Evolutionary conservation across 2,888 invertebrate genomes (phyloP), one percentile per base, ranked within the genome.

Genomic region (Alloscopus bannaensis): DNA sequence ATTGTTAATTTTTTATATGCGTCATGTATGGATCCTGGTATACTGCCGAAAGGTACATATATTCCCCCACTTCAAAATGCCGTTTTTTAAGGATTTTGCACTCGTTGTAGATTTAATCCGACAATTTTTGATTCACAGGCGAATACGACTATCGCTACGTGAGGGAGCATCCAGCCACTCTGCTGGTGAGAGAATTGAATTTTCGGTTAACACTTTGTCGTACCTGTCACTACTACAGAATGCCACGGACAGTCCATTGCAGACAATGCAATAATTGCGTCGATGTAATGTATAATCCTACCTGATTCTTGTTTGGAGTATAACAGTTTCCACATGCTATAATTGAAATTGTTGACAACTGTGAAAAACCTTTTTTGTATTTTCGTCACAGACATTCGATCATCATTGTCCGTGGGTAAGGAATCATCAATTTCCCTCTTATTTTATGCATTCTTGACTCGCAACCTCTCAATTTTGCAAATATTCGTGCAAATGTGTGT

Each of bases 401-500:
- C 73, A 73, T 31, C 73, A 73, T 22, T 73, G 73, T 55, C 64
- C 65, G 1, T 73, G 73, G 73, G 73, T 73, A 57, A 42, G 29
- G n/a, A 70, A 28, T 45, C 28, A 29, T n/a, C n/a, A n/a, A n/a
- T n/a, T n/a, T n/a, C n/a, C n/a, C n/a, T n/a, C n/a, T n/a, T n/a
- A n/a, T n/a, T n/a, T n/a, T n/a, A n/a, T n/a, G n/a, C n/a, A n/a
- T n/a, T n/a, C n/a, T n/a, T n/a, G n/a, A n/a, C n/a, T n/a, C n/a
- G n/a, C n/a, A n/a, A n/a, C n/a, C n/a, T n/a, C n/a, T n/a, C n/a
- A n/a, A n/a, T n/a, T n/a, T n/a, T n/a, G n/a, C n/a, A n/a, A n/a
- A n/a, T n/a, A n/a, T n/a, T n/a, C n/a, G n/a, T n/a, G n/a, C n/a
- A n/a, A n/a, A n/a, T n/a, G n/a, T n/a, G n/a, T n/a, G n/a, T n/a